Conservation (phyloP, 30 jellyfish, hydroid and myxozoan genomes). For the Aurelia aurita complex sp. Pacific region DNA sequence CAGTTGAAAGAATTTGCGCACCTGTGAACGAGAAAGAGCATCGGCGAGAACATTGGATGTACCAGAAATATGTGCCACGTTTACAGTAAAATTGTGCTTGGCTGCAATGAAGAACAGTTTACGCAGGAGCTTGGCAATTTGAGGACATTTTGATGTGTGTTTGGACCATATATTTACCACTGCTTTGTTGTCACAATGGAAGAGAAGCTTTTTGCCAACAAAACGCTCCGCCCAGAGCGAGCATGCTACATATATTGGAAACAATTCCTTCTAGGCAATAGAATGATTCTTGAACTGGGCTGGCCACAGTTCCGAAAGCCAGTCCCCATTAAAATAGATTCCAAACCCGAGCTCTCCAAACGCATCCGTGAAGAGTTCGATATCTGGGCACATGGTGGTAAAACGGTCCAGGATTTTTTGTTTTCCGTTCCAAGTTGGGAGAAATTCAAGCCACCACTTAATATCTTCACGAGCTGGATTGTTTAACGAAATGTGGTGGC, state of each 20-base stretch:
- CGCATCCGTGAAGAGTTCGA: too few relatives aligned
- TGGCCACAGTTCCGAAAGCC: too few relatives aligned
- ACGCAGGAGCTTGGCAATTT: not conserved
- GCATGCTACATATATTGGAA: slow-evolving; percentile 8
- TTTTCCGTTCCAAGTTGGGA: too few relatives aligned
- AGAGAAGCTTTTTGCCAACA: not conserved
- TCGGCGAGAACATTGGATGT: not conserved
- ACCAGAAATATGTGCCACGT: not conserved
- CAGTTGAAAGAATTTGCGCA: not conserved
- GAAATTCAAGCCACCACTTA: too few relatives aligned
- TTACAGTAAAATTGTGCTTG: slow-evolving; percentile 1
- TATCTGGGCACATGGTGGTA: too few relatives aligned
- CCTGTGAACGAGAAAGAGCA: slow-evolving; percentile 16
- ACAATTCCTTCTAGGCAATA: not conserved
- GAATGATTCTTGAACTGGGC: too few relatives aligned
- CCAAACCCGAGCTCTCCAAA: too few relatives aligned
- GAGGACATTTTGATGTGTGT: not conserved
- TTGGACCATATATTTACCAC: slow-evolving; percentile 12
- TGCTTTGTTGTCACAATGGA: slow-evolving; percentile 20
- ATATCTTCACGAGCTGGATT: too few relatives aligned
- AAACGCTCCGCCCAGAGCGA: not conserved
- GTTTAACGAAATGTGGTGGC: too few relatives aligned
- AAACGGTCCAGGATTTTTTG: too few relatives aligned
- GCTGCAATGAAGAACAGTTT: slow-evolving; percentile 1
- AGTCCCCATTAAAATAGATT: too few relatives aligned